A percentile compares a stretch with the other conserved stretches of the same genome.
phyloP scores from a whole-genome alignment of 37 sponge, comb jelly and placozoan genomes.

The Diacarnus erythraeanus region DNA sequence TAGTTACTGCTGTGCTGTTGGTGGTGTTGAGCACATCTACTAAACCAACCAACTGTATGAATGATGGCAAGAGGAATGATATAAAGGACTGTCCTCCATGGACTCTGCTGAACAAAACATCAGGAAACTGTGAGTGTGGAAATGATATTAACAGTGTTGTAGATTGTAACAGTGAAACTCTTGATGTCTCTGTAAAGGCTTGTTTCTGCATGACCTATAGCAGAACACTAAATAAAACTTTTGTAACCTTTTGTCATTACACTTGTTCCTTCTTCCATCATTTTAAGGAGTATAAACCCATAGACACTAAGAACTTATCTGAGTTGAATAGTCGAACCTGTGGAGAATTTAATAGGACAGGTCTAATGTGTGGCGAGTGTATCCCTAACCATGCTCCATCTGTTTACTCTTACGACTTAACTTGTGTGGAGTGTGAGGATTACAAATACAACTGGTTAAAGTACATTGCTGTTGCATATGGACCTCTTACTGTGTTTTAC shows the following conservation, averaged over 20 bases:
- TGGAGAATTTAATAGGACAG: background rate
- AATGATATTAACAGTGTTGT: background rate
- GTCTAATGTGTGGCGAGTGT: constrained; percentile 43
- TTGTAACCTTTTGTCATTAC: background rate
- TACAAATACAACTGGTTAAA: background rate
- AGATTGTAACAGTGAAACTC: background rate
- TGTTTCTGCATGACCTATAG: constrained; percentile 1
- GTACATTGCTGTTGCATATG: constrained; percentile 17
- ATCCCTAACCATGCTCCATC: constrained; percentile 7
- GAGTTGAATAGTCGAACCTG: background rate
- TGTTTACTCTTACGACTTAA: constrained; percentile 33
- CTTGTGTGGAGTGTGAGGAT: constrained; percentile 8
- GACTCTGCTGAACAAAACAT: background rate
- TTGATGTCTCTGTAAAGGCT: background rate
- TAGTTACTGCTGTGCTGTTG: background rate
- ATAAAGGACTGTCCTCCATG: background rate
- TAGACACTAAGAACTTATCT: background rate
- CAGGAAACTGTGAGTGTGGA: background rate
- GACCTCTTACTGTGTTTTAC: constrained; percentile 52
- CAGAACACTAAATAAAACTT: background rate
- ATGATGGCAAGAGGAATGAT: background rate
- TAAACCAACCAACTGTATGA: no score
- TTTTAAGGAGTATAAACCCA: background rate
- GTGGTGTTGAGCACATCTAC: background rate
- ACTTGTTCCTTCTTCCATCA: background rate